Base-by-base conservation (phyloP, 1,140 invertebrate genomes). In the Drosophila repletoides region DNA sequence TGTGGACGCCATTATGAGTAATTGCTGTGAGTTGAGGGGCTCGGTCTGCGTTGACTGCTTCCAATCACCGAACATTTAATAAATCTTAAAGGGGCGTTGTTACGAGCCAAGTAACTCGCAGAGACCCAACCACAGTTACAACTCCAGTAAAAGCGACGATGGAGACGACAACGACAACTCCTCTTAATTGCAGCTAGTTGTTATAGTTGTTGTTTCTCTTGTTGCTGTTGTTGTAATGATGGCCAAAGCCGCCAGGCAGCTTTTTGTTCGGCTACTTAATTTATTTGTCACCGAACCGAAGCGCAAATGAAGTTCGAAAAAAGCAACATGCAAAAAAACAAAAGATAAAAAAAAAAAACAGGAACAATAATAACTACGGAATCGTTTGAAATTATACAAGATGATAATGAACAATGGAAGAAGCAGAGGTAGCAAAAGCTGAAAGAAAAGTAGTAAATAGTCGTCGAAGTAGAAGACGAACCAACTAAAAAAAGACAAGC, bases 271-370 rank as follows among this genome's bases (percentile, higher is more conserved):
- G 70, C 77, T 81, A 84, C 79, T 83, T 83, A 74, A 84, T 84
- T 84, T 83, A 83, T 83, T 84, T 83, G 79, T 83, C 77, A 83
- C 77, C 79, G 77, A 83, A 83, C 77, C 77, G 79, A 83, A 77
- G 77, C 77, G 74, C 77, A 84, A 83, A 84, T 83, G 77, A 84
- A 84, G 77, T 83, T 83, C 77, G 77, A 84, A 77, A 71, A 48
- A 73, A 67, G 34, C 15, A 64, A 58, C 55, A 60, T 58, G 61
- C 51, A 34, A 68, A 40, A 17, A 21, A 6, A n/a, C 28, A 14
- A 12, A 59, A 34, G 29, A 53, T 68, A 56, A 61, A 45, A 72
- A 65, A 38, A 49, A 75, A 49, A 55, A 74, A 45, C 14, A 56
- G 36, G 17, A 61, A 43, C 60, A 51, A 51, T 41, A 55, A 64